Percentiles rank a stretch among this genome's conserved stretches.
These are phyloP conservation scores for Idaea dimidiata DNA, from an alignment of 2,888 invertebrate genomes.

Conservation along the genomic window DNA sequence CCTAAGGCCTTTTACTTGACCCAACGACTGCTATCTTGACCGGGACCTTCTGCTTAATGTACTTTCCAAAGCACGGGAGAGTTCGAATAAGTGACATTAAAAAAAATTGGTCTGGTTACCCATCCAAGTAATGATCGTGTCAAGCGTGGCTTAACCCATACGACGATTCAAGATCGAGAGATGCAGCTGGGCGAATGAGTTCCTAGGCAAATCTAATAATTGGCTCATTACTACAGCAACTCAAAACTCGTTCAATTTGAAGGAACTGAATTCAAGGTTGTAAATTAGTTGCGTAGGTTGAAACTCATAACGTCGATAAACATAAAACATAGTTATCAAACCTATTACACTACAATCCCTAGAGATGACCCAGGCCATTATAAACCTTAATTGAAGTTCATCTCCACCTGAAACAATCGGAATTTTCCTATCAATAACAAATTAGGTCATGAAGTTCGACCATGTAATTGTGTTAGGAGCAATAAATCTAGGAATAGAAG, in stretches of 20 bases:
- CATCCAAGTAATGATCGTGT: too few relatives aligned
- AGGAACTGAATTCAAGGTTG: not conserved
- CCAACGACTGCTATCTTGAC: too few relatives aligned
- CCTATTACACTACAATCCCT: not conserved
- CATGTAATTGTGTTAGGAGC: slow-evolving; percentile 13
- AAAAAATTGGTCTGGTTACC: too few relatives aligned
- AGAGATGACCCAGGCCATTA: not conserved
- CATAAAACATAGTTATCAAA: not conserved
- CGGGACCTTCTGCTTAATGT: too few relatives aligned
- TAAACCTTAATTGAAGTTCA: not conserved
- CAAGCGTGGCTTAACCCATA: too few relatives aligned
- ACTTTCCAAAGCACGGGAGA: too few relatives aligned
- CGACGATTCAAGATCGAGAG: too few relatives aligned
- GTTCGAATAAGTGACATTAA: too few relatives aligned
- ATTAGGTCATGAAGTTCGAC: slow-evolving; percentile 33
- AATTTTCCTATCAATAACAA: slow-evolving; percentile 9
- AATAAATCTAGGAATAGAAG: not conserved
- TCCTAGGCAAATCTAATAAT: too few relatives aligned
- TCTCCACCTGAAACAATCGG: not conserved
- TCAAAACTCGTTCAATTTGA: not conserved
- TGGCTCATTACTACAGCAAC: too few relatives aligned
- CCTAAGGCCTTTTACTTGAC: too few relatives aligned
- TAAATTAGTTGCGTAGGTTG: not conserved
- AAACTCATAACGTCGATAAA: not conserved
- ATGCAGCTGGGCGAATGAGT: too few relatives aligned